Evolutionary conservation across 2,797 vertebrate genomes (phyloP), one percentile per base, ranked within the genome.

Genomic region (Rhinoraja longicauda): DNA sequence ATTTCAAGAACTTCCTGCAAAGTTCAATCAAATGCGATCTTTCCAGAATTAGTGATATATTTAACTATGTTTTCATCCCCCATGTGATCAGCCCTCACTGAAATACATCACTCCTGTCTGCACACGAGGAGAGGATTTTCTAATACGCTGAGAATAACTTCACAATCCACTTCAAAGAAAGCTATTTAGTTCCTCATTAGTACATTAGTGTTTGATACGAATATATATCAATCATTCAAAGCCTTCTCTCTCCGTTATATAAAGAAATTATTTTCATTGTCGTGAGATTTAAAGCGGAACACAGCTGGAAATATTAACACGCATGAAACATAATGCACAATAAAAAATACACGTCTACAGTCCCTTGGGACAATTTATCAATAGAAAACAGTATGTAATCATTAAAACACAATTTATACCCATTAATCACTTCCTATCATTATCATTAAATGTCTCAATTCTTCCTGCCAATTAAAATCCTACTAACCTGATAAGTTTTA

Each of bases 381-480:
- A 45, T 53, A 91, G 67, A 67, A 75, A 92, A 75, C 67, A 73
- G 19, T 91, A 53, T 62, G 29, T 86, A 86, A 62, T 91, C 67
- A 75, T 92, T 88, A 88, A 67, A 88, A 88, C 17, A 67, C 29
- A 88, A 88, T 88, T 91, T 75, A 75, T 75, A 29, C 9, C 26
- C 39, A 92, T 73, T 75, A 73, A 92, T 92, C 90, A 53, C 26
- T 92, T 39, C 29, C 39, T 17, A 26, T 92, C 12, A 91, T 90
- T 70, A 70, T 45, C 70, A 72, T 53, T 73, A 92, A 92, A 92
- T 75, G 90, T n/a, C 24, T 70, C 70, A 75, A 57, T 92, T 73
- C 92, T 92, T 57, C 70, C 75, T 57, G 70, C 90, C 36, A 92
- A 92, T 92, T 92, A 92, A 92, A 92, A 75, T 92, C 26, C 70